Conservation (phyloP, 2,797 vertebrate species). For the Malurus leucopterus region DNA sequence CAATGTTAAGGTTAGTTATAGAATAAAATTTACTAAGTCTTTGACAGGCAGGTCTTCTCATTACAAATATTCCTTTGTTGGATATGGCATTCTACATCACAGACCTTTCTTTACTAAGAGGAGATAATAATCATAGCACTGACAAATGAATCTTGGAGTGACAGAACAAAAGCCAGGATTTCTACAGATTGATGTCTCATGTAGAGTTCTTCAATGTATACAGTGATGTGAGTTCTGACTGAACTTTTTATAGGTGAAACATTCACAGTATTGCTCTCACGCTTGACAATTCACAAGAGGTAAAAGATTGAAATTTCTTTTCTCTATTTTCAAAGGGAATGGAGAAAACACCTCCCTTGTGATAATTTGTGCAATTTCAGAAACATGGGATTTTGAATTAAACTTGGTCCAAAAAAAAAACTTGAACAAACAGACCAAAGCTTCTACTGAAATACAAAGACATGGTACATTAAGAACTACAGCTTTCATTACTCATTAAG, state of each 20-base stretch:
- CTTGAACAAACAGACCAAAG: neutral
- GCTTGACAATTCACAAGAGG: neutral
- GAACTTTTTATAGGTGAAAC: neutral
- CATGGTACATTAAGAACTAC: neutral
- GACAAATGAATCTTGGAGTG: neutral
- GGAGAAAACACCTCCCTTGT: neutral
- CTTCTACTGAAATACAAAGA: neutral
- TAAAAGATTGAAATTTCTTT: neutral
- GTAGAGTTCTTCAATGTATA: rapidly evolving
- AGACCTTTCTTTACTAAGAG: neutral
- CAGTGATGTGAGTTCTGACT: neutral
- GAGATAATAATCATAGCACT: neutral
- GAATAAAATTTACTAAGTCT: neutral
- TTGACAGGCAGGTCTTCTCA: neutral
- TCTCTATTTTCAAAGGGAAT: neutral
- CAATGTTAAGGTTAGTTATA: neutral
- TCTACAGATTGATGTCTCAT: neutral
- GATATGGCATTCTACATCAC: neutral
- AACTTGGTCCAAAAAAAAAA: neutral
- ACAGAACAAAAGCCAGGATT: neutral
- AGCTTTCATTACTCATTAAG: neutral
- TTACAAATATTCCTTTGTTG: neutral
- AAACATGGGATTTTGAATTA: neutral
- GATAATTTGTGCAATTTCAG: neutral
- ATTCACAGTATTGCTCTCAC: neutral